Evolutionary conservation across 2,113 vertebrate genomes (phyloP), one percentile per base, ranked within the genome.

Genomic region (Oryzias javanicus): DNA sequence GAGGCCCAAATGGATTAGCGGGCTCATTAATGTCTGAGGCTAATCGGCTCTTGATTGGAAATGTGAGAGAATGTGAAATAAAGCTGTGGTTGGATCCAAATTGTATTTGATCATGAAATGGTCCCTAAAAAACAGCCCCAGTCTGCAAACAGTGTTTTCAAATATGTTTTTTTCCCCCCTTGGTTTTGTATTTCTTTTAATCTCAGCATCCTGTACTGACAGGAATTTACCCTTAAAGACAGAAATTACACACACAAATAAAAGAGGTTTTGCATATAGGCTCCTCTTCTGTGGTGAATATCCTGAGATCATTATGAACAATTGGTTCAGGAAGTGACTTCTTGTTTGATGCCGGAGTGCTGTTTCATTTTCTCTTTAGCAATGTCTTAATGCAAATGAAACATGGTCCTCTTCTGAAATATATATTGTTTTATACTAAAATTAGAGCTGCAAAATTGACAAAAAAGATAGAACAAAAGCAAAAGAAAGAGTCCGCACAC

Each of bases 41-140:
- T 90, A 92, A 92, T 89, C 82, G 83, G 72, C 86, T 79, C 85
- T 87, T 90, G 86, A 91, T 91, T 92, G 85, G 82, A 91, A 91
- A 90, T 89, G 82, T 65, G 77, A 86, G 83, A 78, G 80, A 86
- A 88, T 70, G 84, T 88, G 78, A 80, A 87, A 83, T 76, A 85
- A 91, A 84, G 61, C 75, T 59, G 64, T 58, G 73, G 78, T 80
- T 85, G 83, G 81, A 88, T 88, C 79, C 84, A 90, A 90, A 90
- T 88, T 83, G 86, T 83, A 80, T 87, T 86, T 90, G 84, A 90
- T 87, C 86, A 82, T 65, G 74, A 62, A 60, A 77, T 55, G 51
- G 66, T 83, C 64, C 67, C 81, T 74, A 69, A 76, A 22, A 70
- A 82, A 74, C 64, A 74, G 70, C 53, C 76, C 58, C 74, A 78